Percentiles rank a stretch among this genome's conserved stretches.
Conservation (phyloP, 2,797 vertebrate species). For the Pantherophis alleghaniensis region DNA sequence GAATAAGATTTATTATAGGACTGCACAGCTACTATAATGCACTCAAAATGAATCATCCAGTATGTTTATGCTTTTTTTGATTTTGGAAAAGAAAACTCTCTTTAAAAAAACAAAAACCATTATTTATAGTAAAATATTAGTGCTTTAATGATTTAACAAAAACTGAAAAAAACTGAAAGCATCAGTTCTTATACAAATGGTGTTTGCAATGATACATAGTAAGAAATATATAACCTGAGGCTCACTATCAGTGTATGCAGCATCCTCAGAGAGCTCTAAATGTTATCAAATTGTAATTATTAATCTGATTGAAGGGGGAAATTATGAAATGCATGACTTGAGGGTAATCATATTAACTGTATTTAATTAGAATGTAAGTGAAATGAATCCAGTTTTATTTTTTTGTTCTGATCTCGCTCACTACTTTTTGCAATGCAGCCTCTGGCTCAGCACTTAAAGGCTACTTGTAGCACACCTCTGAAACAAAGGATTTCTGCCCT, state of each 20-base stretch:
- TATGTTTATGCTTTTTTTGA: neutral
- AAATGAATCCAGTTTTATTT: neutral
- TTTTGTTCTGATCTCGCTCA: neutral
- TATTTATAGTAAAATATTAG: neutral
- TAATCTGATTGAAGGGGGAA: neutral
- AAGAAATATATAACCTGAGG: neutral
- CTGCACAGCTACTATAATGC: neutral
- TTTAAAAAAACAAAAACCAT: neutral
- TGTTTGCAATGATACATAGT: neutral
- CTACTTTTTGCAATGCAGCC: neutral
- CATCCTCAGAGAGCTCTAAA: neutral
- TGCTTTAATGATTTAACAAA: neutral
- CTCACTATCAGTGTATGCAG: neutral
- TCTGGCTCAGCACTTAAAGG: neutral
- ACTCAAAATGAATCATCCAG: neutral
- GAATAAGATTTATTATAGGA: neutral
- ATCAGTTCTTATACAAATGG: neutral
- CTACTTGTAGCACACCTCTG: neutral
- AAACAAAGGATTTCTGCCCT: neutral
- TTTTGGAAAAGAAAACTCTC: neutral
- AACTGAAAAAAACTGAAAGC: neutral
- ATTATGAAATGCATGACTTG: neutral
- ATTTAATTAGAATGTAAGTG: neutral
- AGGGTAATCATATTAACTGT: neutral
- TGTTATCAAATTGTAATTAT: neutral